Evolutionary conservation across 2,113 vertebrate species (phyloP).

Genomic region (Pionites leucogaster): DNA sequence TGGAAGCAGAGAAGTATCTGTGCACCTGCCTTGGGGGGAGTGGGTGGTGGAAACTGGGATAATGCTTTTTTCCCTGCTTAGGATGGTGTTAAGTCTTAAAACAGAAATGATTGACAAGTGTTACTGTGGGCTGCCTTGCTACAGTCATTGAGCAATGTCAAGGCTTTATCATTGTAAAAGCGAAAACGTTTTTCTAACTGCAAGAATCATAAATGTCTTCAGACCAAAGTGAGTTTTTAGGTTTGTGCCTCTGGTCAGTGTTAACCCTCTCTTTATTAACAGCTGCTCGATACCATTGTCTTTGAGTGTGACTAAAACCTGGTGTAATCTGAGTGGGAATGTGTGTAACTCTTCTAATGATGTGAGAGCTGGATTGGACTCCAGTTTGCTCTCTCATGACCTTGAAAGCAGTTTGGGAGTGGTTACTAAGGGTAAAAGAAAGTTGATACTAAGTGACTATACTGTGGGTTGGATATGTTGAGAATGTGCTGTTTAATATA

Average conservation of each 20-base stretch:
- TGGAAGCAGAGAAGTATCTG: neutral
- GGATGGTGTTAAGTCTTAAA: neutral
- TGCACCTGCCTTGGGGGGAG: neutral
- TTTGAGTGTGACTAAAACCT: neutral
- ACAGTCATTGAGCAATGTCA: neutral
- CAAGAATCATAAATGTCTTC: neutral
- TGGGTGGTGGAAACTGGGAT: neutral
- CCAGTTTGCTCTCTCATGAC: neutral
- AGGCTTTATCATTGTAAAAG: neutral
- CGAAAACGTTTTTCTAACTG: neutral
- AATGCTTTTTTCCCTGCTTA: neutral
- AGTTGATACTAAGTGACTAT: neutral
- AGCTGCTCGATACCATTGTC: neutral
- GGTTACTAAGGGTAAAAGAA: neutral
- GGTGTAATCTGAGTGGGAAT: neutral
- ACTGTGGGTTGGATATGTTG: neutral
- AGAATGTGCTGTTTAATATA: neutral
- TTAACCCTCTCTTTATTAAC: neutral
- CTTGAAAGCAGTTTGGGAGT: neutral
- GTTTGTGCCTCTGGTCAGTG: neutral
- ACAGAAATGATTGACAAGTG: neutral
- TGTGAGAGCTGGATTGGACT: neutral
- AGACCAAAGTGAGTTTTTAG: neutral
- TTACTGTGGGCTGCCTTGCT: neutral
- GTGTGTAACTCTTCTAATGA: neutral